Evolutionary conservation across 2,797 vertebrate species (phyloP).

Genomic region (Dryobates pubescens): DNA sequence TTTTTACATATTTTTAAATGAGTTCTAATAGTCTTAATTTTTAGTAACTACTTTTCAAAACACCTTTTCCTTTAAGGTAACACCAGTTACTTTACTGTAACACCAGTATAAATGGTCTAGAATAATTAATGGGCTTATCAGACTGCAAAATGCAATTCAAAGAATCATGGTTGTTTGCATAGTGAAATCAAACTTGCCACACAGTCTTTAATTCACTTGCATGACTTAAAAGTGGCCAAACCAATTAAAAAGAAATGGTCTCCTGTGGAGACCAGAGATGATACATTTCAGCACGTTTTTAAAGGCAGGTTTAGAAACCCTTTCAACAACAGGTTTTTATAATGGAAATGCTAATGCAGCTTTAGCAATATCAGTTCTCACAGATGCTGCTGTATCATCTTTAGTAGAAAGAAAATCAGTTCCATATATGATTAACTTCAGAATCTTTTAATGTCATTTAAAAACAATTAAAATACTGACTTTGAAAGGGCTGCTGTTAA

Average conservation of each 20-base stretch:
- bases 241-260: constrained; percentile 20
- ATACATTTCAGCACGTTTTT: constrained; percentile 64
- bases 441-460: not conserved
- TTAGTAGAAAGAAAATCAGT: constrained; percentile 31
- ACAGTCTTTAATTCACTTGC: constrained; percentile 4
- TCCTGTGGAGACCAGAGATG: constrained; percentile 29
- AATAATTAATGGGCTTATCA: constrained; percentile 3
- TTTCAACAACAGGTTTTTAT: constrained; percentile 45
- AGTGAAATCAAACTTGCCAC: not conserved
- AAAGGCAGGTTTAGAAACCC: constrained; percentile 52
- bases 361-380: constrained; percentile 37
- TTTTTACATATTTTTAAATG: not conserved
- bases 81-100: not conserved
- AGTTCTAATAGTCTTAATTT: not conserved
- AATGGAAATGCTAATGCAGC: constrained; percentile 71
- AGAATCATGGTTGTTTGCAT: not conserved
- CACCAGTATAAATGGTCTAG: not conserved
- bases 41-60: not conserved
- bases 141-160: not conserved
- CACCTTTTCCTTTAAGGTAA: not conserved
- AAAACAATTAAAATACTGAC: not conserved
- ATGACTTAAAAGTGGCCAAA: constrained; percentile 3
- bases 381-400: constrained; percentile 24
- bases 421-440: not conserved
- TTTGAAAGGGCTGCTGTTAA: constrained; percentile 16